Conservation (phyloP, 92 coral and sea anemone genomes). For the Parazoanthus darwini region DNA sequence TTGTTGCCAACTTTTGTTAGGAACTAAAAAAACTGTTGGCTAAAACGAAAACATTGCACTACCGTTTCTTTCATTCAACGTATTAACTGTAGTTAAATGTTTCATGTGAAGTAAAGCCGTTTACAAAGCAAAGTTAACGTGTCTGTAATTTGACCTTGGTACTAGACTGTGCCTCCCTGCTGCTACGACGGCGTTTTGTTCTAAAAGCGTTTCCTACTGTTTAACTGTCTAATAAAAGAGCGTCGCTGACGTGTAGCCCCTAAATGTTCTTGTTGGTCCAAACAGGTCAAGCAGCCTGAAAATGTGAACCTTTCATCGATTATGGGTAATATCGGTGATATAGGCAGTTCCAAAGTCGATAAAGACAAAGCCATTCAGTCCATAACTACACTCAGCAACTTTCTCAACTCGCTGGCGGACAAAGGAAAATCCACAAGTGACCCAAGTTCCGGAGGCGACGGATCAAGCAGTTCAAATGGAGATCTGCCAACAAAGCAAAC, state of each 20-base stretch:
- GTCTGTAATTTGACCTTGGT: neutral
- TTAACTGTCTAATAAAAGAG: neutral
- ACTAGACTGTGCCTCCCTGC: neutral
- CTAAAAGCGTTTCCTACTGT: neutral
- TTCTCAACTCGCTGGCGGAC: slow-evolving; percentile 31
- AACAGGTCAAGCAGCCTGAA: slow-evolving; percentile 35
- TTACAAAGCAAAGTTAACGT: too few relatives aligned
- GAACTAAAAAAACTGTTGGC: too few relatives aligned
- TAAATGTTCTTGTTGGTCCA: neutral
- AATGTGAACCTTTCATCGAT: slow-evolving; percentile 35
- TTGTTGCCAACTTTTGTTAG: too few relatives aligned
- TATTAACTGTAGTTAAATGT: too few relatives aligned
- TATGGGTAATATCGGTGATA: slow-evolving; percentile 10
- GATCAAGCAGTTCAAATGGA: neutral
- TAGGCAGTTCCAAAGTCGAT: slow-evolving; percentile 6
- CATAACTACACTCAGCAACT: slow-evolving; percentile 43
- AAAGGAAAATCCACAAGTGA: slow-evolving; percentile 1
- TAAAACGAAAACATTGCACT: too few relatives aligned
- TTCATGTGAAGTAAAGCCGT: too few relatives aligned
- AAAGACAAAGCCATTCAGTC: slow-evolving; percentile 43
- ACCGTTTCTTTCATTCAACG: too few relatives aligned
- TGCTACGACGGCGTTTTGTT: neutral
- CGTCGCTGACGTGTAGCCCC: neutral
- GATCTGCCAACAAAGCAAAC: slow-evolving; percentile 13
- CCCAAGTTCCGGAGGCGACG: neutral